These are phyloP conservation scores for Synchiropus splendidus DNA, from an alignment of 2,113 vertebrate genomes.

Conservation along the genomic window DNA sequence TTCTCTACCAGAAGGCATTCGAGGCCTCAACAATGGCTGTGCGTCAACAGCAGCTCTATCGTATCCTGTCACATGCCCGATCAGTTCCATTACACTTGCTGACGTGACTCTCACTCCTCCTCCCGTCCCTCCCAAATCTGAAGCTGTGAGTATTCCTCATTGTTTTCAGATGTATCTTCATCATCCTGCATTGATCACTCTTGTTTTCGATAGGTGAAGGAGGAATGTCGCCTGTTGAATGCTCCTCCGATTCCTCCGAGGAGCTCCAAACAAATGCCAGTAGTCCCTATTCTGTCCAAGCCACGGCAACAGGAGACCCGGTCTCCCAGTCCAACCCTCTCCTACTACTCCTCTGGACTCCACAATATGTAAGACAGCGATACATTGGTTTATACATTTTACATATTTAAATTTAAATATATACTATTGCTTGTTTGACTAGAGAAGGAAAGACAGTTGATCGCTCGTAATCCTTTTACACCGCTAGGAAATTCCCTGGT, in stretches of 20 bases:
- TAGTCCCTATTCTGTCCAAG: slow-evolving; percentile 73
- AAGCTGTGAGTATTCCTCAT: slow-evolving; percentile 83
- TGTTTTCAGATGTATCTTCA: not conserved
- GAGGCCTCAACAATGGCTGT: slow-evolving; percentile 61
- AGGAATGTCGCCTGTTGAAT: slow-evolving; percentile 94
- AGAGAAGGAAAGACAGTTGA: too few relatives aligned
- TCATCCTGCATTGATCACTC: too few relatives aligned
- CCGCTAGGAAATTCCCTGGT: too few relatives aligned
- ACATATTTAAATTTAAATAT: too few relatives aligned
- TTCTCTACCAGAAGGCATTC: slow-evolving; percentile 51
- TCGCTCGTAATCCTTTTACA: too few relatives aligned
- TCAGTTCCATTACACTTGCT: slow-evolving; percentile 60
- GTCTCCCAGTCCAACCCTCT: slow-evolving; percentile 92
- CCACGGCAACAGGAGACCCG: slow-evolving; percentile 80
- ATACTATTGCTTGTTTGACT: too few relatives aligned
- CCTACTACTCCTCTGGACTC: slow-evolving; percentile 95
- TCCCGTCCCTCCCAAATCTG: slow-evolving; percentile 97
- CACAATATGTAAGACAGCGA: slow-evolving; percentile 92
- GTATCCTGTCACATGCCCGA: slow-evolving; percentile 55
- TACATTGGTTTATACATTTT: too few relatives aligned
- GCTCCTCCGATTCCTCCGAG: slow-evolving; percentile 92
- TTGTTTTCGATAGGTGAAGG: slow-evolving; percentile 74
- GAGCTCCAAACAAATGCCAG: slow-evolving; percentile 79
- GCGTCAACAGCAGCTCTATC: slow-evolving; percentile 56
- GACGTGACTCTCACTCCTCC: slow-evolving; percentile 85